Conservation (phyloP, 2,113 vertebrate species). For the Myiopsitta monachus region DNA sequence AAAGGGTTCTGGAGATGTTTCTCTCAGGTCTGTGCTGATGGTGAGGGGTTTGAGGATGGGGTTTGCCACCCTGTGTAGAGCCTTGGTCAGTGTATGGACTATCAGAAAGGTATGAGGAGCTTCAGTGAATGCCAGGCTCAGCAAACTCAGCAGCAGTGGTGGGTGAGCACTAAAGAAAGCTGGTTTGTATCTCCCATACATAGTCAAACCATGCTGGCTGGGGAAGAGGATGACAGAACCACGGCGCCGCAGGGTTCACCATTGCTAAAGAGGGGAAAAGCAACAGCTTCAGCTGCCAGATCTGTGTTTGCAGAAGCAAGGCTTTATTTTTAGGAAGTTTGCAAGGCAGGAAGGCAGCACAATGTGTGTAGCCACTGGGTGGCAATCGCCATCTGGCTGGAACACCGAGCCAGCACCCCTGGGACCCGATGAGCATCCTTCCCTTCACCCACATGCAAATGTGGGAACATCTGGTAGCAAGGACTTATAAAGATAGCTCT, state of each 20-base stretch:
- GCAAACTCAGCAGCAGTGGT: not conserved
- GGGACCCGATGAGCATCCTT: not conserved
- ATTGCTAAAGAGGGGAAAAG: fast-evolving
- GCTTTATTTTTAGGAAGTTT: not conserved
- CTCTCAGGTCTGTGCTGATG: not conserved
- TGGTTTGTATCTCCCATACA: fast-evolving
- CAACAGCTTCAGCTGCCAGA: not conserved
- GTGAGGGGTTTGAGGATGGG: not conserved
- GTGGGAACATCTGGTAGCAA: not conserved
- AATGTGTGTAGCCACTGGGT: not conserved
- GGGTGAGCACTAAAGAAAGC: not conserved
- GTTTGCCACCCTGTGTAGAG: not conserved
- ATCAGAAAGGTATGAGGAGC: not conserved
- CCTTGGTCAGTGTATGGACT: fast-evolving
- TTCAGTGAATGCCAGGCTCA: not conserved
- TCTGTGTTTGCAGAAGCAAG: fast-evolving
- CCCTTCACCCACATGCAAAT: slow-evolving; percentile 39
- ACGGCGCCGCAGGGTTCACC: fast-evolving
- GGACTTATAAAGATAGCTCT: slow-evolving; percentile 33
- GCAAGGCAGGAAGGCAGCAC: fast-evolving
- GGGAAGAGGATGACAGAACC: not conserved
- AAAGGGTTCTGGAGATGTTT: not conserved
- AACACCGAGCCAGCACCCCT: not conserved
- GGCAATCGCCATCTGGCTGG: slow-evolving; percentile 29
- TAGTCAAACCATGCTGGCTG: fast-evolving